Evolutionary conservation across 2,113 vertebrate genomes (phyloP).

Genomic region (Mugil cephalus): DNA sequence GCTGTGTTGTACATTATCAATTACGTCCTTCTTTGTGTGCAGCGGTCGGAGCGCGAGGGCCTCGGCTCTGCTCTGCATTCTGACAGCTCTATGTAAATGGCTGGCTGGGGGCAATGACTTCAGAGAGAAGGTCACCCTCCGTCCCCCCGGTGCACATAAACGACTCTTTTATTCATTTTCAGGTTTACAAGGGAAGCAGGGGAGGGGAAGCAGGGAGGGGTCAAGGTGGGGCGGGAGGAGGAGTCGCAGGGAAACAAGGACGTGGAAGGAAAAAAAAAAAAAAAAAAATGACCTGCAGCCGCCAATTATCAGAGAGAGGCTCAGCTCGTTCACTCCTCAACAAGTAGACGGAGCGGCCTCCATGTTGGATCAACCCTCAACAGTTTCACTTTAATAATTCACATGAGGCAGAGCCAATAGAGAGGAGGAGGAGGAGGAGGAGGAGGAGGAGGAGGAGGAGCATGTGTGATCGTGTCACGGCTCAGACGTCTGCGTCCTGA

Average conservation of each 20-base stretch:
- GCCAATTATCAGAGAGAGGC: constrained; percentile 71
- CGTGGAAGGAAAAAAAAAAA: too few relatives aligned
- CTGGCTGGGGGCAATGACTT: constrained; percentile 85
- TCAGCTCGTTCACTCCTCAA: constrained; percentile 23
- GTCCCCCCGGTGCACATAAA: constrained; percentile 82
- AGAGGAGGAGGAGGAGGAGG: constrained; percentile 17
- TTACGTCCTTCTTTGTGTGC: constrained; percentile 80
- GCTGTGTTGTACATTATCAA: constrained; percentile 83
- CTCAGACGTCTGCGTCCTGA: constrained; percentile 41
- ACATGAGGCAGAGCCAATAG: constrained; percentile 27
- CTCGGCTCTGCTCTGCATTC: constrained; percentile 70
- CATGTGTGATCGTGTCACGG: constrained; percentile 35
- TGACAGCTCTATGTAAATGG: constrained; percentile 87
- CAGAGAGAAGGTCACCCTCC: constrained; percentile 87
- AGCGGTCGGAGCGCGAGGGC: constrained; percentile 60
- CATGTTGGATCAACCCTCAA: constrained; percentile 60
- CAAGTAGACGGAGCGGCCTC: constrained; percentile 33
- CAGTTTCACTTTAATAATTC: constrained; percentile 68
- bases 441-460: constrained; percentile 14
- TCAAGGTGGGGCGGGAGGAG: constrained; percentile 44
- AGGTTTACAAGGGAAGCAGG: constrained; percentile 78
- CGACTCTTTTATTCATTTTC: constrained; percentile 84
- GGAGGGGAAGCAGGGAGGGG: constrained; percentile 52
- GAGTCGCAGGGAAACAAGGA: constrained; percentile 49
- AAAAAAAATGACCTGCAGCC: constrained; percentile 75